Percentiles rank a stretch among this genome's conserved stretches.
Evolutionary conservation across 2,888 invertebrate species (phyloP).

Genomic region (Ornithoptera priamus): DNA sequence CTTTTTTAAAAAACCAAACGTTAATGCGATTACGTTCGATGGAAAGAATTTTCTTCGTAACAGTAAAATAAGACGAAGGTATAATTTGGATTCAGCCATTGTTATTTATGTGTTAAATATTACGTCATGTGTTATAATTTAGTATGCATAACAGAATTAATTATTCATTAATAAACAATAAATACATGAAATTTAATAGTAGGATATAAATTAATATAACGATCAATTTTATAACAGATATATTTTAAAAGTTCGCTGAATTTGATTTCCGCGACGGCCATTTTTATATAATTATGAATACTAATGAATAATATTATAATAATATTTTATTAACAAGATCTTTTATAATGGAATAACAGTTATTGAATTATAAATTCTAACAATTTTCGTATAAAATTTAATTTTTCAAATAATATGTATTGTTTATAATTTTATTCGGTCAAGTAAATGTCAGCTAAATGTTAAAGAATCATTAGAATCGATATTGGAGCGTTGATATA

Average conservation of each 20-base stretch:
- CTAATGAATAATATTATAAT: conserved; percentile 17
- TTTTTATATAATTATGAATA: conserved; percentile 16
- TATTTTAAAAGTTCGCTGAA: conserved; percentile 3
- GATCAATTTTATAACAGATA: background rate
- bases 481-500: conserved; percentile 2
- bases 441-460: conserved; percentile 10
- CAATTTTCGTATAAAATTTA: background rate
- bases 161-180: conserved; percentile 1
- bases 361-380: conserved; percentile 5
- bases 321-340: conserved; percentile 14
- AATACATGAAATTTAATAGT: background rate
- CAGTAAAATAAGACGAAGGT: too few relatives aligned
- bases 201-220: conserved; percentile 2
- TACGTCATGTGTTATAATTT: background rate
- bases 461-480: background rate
- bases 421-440: conserved; percentile 2
- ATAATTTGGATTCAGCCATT: background rate
- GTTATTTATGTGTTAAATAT: background rate
- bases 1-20: too few relatives aligned
- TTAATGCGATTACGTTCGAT: too few relatives aligned
- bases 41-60: too few relatives aligned
- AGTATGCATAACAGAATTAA: background rate
- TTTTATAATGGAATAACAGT: conserved; percentile 13
- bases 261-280: conserved; percentile 1
- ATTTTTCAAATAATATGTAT: background rate